Evolutionary conservation across 53 echinoderm and acorn worm genomes (phyloP), one percentile per base, ranked within the genome.

Genomic region (Arbacia lixula): DNA sequence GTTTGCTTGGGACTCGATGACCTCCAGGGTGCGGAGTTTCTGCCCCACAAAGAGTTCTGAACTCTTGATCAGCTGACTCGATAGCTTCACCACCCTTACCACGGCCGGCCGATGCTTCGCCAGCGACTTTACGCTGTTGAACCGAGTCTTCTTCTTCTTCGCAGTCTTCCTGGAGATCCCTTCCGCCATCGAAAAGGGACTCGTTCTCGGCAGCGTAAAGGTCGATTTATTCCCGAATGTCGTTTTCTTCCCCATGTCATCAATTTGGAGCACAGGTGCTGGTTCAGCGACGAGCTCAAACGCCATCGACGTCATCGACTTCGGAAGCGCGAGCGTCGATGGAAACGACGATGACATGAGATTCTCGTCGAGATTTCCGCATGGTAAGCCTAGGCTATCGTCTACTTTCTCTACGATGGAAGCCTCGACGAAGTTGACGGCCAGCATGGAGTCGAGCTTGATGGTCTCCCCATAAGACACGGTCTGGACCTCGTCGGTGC

Each of bases 321-420:
- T 71, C 17, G 71, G 71, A 71, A 71, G 41, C 22, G 71, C 71
- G 16, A 71, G 29, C 24, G 71, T 46, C 16, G 71, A 71, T 14
- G 71, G 30, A 20, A 71, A 71, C 19, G 71, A 71, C 10, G 69
- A 22, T 1, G 71, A 46, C 12, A 46, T 29, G 3, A 28, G 50
- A 40, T 8, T 6, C 14, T 29, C 26, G 21, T 39, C 68, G 12
- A 1, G 22, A 4, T 71, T 24, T 71, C 28, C 71, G 46, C 14
- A 10, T 46, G 8, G 46, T 14, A 10, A 10, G 33, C 26, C 30
- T 19, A 9, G 25, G 27, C 16, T 26, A 20, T 22, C 16, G 16
- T 68, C 11, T 25, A 25, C 11, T 11, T 16, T 28, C 46, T 71
- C 49, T 29, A 49, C 3, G 22, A 71, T 43, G 2, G 71, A 24